These are phyloP conservation scores for pig (Sus scrofa) DNA, from an alignment of 2,113 vertebrate species.

Conservation along the genomic window T2T-Sscrofa CM000825.6:54086001-54086500, in stretches of 20 bases:
- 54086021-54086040: too few species aligned
- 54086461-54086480: too few species aligned
- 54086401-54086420: background rate
- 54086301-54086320: background rate
- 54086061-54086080: too few species aligned
- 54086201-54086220: background rate
- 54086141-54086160: background rate
- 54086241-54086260: background rate
- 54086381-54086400: background rate
- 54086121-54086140: too few species aligned
- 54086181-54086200: background rate
- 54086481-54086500: too few species aligned
- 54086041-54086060: too few species aligned
- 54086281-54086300: background rate
- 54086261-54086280: background rate
- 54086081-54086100: too few species aligned
- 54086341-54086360: background rate
- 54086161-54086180: background rate
- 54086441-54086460: background rate
- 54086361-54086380: background rate
- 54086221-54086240: background rate
- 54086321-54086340: background rate
- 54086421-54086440: too few species aligned
- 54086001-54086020: too few species aligned
- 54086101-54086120: too few species aligned